Evolutionary conservation across 2,888 invertebrate species (phyloP).

Genomic region (Catocala fraxini): DNA sequence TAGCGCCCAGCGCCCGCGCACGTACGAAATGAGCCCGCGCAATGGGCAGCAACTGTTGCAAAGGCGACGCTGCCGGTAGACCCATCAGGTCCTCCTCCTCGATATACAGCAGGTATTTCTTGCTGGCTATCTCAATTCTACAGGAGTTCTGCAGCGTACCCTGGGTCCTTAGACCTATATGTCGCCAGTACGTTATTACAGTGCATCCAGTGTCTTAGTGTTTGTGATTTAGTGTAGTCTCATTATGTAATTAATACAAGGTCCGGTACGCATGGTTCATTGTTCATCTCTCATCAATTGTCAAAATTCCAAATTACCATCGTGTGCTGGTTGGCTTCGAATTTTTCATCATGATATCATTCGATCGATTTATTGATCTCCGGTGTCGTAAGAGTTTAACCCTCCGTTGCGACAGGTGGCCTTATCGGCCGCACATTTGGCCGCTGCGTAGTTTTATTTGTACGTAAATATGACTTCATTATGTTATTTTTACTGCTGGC

Average conservation of each 20-base stretch:
- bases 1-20: constrained; percentile 74
- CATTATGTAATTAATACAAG: constrained; percentile 41
- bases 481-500: constrained; percentile 14
- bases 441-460: constrained; percentile 8
- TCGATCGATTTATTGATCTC: constrained; percentile 8
- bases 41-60: constrained; percentile 89
- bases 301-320: constrained; percentile 29
- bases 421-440: not conserved
- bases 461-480: constrained; percentile 27
- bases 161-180: constrained; percentile 69
- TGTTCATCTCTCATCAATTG: constrained; percentile 24
- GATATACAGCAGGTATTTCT: constrained; percentile 84
- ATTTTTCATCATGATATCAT: constrained; percentile 20
- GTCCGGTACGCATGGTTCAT: constrained; percentile 38
- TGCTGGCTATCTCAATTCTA: constrained; percentile 71
- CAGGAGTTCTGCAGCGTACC: constrained; percentile 74
- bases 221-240: constrained; percentile 45
- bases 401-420: constrained; percentile 16
- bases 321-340: constrained; percentile 29
- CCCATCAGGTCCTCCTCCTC: constrained; percentile 81
- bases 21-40: constrained; percentile 76
- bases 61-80: constrained; percentile 84
- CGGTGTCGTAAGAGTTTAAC: constrained; percentile 21
- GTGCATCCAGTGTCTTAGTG: constrained; percentile 56
- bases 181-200: constrained; percentile 71